Conservation (phyloP, 2,113 vertebrate species). For the Clarias magur region DNA sequence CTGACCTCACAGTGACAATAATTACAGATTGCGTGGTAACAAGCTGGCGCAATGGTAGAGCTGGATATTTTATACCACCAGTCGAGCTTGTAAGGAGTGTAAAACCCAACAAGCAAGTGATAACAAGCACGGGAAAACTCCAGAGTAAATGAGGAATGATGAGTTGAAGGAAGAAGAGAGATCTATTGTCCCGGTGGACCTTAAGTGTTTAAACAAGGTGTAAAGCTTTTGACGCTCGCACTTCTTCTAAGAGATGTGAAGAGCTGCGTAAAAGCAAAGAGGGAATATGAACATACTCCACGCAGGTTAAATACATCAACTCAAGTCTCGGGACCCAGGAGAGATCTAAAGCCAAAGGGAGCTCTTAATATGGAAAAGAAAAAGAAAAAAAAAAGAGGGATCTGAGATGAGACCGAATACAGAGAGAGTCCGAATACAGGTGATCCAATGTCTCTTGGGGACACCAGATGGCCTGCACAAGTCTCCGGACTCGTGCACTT, state of each 20-base stretch:
- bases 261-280: constrained; percentile 61
- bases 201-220: constrained; percentile 70
- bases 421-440: constrained; percentile 55
- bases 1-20: constrained; percentile 26
- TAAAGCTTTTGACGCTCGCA: constrained; percentile 68
- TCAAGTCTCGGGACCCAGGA: constrained; percentile 67
- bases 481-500: constrained; percentile 44
- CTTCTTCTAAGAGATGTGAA: constrained; percentile 66
- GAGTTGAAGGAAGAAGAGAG: constrained; percentile 38
- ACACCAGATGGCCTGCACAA: constrained; percentile 61
- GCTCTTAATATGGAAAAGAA: constrained; percentile 33
- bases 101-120: constrained; percentile 31
- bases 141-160: constrained; percentile 33
- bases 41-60: not conserved
- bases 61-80: constrained; percentile 35
- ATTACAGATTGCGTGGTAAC: constrained; percentile 7
- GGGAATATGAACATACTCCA: constrained; percentile 55
- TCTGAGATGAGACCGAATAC: constrained; percentile 51
- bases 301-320: constrained; percentile 77
- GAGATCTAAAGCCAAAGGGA: constrained; percentile 66
- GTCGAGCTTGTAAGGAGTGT: not conserved
- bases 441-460: constrained; percentile 54
- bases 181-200: constrained; percentile 35
- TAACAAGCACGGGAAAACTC: constrained; percentile 36
- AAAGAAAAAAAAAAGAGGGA: constrained; percentile 53